phyloP scores from a whole-genome alignment of 2,797 vertebrate species.

The Phyllotis vaccarum region DNA sequence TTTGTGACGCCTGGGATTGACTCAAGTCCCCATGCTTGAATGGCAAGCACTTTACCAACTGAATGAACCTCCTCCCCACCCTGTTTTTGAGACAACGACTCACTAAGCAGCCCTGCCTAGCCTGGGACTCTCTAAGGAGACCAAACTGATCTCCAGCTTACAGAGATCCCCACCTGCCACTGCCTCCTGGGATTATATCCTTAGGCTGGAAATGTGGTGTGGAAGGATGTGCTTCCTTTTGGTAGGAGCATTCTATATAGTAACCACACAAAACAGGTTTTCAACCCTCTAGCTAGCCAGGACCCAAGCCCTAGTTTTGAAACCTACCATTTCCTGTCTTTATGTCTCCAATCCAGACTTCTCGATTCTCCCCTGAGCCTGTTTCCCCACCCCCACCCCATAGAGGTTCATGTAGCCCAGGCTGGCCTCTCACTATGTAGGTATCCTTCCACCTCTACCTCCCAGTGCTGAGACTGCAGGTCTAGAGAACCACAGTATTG shows the following conservation, averaged over 20 bases:
- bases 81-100: background rate
- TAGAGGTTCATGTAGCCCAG: background rate
- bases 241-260: background rate
- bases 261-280: background rate
- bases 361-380: background rate
- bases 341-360: background rate
- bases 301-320: conserved; percentile 46
- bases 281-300: background rate
- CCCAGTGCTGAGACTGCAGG: background rate
- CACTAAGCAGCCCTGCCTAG: background rate
- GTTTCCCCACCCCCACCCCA: background rate
- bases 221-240: background rate
- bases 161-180: too few relatives aligned
- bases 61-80: background rate
- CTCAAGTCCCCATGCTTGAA: background rate
- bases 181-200: background rate
- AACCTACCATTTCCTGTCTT: background rate
- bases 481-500: background rate
- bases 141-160: background rate
- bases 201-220: background rate
- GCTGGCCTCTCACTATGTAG: background rate
- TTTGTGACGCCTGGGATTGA: background rate
- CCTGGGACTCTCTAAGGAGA: background rate
- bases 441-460: background rate
- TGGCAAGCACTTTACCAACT: too few relatives aligned